These are phyloP conservation scores for Lithobius niger DNA, from an alignment of 1,140 invertebrate genomes.

Conservation along the genomic window DNA sequence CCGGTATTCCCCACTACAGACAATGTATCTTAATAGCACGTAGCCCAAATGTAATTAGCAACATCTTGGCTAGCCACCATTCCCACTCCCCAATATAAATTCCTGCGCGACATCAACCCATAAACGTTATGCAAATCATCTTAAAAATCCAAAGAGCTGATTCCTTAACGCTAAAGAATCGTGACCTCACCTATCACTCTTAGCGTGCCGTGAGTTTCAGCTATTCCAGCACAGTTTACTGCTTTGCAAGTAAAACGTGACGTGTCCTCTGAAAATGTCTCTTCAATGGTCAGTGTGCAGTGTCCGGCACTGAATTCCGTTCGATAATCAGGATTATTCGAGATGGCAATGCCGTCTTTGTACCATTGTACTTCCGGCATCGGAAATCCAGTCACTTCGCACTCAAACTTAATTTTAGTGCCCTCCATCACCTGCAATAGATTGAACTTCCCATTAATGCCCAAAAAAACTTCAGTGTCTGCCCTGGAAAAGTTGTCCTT, in stretches of 20 bases:
- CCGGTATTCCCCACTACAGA: too few relatives aligned
- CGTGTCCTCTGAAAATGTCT: constrained; percentile 69
- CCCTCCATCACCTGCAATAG: constrained; percentile 56
- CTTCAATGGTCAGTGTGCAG: constrained; percentile 55
- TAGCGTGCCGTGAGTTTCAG: constrained; percentile 55
- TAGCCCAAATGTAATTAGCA: too few relatives aligned
- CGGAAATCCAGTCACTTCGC: constrained; percentile 40
- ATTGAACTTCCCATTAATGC: too few relatives aligned
- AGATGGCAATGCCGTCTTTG: constrained; percentile 53
- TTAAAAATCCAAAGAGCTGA: too few relatives aligned
- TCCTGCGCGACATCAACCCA: background rate
- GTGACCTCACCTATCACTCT: constrained; percentile 58
- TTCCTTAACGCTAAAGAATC: constrained; percentile 22
- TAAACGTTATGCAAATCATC: background rate
- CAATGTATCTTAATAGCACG: too few relatives aligned
- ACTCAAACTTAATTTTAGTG: constrained; percentile 48
- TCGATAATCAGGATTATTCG: constrained; percentile 51
- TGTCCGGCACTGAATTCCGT: constrained; percentile 40
- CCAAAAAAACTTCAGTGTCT: too few relatives aligned
- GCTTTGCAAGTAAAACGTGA: constrained; percentile 60
- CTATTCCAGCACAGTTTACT: constrained; percentile 48
- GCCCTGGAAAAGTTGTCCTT: too few relatives aligned
- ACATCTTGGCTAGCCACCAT: too few relatives aligned
- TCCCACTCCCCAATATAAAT: background rate
- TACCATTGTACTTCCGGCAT: constrained; percentile 49